Evolutionary conservation across 2,113 vertebrate genomes (phyloP).

Genomic region (Orthonyx spaldingii): DNA sequence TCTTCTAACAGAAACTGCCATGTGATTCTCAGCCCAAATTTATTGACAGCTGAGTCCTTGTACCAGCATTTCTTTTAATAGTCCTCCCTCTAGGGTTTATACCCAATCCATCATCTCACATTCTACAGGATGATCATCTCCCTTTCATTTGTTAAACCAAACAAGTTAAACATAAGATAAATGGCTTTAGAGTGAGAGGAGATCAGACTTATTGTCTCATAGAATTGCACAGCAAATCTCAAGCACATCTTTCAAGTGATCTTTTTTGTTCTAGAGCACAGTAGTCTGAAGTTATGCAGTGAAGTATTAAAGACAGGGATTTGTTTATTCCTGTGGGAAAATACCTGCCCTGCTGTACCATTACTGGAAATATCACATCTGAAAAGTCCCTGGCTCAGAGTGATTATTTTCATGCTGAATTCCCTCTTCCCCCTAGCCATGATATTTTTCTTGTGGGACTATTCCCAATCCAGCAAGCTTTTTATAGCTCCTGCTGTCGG

Average conservation of each 20-base stretch:
- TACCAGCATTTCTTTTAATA: neutral
- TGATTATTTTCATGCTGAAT: neutral
- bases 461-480: neutral
- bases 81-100: neutral
- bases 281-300: neutral
- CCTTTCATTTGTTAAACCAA: neutral
- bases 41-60: neutral
- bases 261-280: neutral
- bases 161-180: neutral
- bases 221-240: neutral
- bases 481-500: rapidly evolving
- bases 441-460: neutral
- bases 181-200: neutral
- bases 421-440: neutral
- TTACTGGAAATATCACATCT: neutral
- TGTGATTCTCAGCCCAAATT: neutral
- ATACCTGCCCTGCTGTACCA: neutral
- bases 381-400: neutral
- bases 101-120: neutral
- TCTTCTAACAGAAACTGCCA: neutral
- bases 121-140: neutral
- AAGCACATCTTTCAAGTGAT: neutral
- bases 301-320: neutral
- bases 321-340: neutral
- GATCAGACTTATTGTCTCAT: neutral